Conservation (phyloP, 1,140 invertebrate species). For the Drosophila hydei region DNA sequence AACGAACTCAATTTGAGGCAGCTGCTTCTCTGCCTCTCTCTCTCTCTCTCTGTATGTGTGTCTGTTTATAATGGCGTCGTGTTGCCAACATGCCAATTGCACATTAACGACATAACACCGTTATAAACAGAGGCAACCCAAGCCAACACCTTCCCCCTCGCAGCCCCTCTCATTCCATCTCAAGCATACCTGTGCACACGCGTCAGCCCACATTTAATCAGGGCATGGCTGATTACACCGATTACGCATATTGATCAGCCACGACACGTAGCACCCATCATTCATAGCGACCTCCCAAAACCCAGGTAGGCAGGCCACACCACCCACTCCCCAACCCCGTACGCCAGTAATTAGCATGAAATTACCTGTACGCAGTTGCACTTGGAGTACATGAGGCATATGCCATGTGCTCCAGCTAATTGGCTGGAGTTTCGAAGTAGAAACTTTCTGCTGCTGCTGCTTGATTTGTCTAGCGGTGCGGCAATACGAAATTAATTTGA, state of each 20-base stretch:
- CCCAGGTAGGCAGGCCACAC: neutral
- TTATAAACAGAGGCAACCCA: constrained; percentile 63
- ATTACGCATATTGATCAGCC: constrained; percentile 78
- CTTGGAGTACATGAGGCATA: constrained; percentile 30
- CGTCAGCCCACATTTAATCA: constrained; percentile 29
- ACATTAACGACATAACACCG: constrained; percentile 82
- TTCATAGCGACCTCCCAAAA: constrained; percentile 43
- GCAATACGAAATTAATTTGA: constrained; percentile 32
- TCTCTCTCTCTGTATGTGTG: constrained; percentile 15
- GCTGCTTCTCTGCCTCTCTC: constrained; percentile 33
- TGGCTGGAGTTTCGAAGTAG: constrained; percentile 13
- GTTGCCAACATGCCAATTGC: constrained; percentile 81
- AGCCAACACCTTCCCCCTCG: constrained; percentile 3
- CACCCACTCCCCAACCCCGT: neutral
- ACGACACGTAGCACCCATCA: constrained; percentile 67
- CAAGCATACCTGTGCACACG: constrained; percentile 36
- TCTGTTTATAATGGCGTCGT: constrained; percentile 44
- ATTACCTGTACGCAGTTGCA: constrained; percentile 18
- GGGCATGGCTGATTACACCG: constrained; percentile 59
- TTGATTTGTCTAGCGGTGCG: constrained; percentile 5
- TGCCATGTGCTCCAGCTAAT: constrained; percentile 32
- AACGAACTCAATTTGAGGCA: constrained; percentile 68
- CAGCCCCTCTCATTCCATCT: neutral
- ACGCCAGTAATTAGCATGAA: constrained; percentile 52
- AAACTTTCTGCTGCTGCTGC: neutral